A percentile compares a stretch with the other conserved stretches of the same genome.
These are phyloP conservation scores for Lucilia sericata DNA, from an alignment of 1,140 invertebrate species.

Conservation along the genomic window DNA sequence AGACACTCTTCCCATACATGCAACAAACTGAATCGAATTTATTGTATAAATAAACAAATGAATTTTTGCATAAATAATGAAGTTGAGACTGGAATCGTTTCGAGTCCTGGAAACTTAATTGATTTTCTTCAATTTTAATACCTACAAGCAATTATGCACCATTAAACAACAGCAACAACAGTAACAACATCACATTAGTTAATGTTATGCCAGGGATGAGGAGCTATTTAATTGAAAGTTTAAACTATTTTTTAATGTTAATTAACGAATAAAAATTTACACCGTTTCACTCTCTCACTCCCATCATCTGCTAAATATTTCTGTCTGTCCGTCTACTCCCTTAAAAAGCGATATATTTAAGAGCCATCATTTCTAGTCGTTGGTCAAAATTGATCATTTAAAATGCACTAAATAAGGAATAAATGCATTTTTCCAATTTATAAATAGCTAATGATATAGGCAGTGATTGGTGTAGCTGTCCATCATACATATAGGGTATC, in stretches of 20 bases:
- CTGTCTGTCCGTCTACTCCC: too few species aligned
- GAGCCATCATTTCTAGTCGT: too few species aligned
- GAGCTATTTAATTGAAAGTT: neutral
- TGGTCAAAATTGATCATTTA: too few species aligned
- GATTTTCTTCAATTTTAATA: slow-evolving; percentile 22
- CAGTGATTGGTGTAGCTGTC: too few species aligned
- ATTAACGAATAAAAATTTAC: neutral
- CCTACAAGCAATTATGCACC: slow-evolving; percentile 14
- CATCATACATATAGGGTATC: too few species aligned
- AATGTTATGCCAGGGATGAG: neutral
- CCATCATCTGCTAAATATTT: too few species aligned
- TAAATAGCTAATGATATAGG: too few species aligned
- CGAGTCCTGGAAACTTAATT: neutral
- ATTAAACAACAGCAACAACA: neutral
- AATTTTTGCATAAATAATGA: slow-evolving; percentile 40
- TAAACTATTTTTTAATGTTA: slow-evolving; percentile 19
- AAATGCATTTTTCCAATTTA: too few species aligned
- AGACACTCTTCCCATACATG: neutral
- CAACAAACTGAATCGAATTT: neutral
- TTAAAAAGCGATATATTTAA: too few species aligned
- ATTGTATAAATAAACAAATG: slow-evolving; percentile 30
- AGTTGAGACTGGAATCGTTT: neutral
- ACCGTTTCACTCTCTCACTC: too few species aligned
- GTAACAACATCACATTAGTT: neutral
- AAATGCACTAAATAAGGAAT: too few species aligned